Evolutionary conservation across 2,888 invertebrate genomes (phyloP), one percentile per base, ranked within the genome.

Genomic region (Cosmia trapezina): DNA sequence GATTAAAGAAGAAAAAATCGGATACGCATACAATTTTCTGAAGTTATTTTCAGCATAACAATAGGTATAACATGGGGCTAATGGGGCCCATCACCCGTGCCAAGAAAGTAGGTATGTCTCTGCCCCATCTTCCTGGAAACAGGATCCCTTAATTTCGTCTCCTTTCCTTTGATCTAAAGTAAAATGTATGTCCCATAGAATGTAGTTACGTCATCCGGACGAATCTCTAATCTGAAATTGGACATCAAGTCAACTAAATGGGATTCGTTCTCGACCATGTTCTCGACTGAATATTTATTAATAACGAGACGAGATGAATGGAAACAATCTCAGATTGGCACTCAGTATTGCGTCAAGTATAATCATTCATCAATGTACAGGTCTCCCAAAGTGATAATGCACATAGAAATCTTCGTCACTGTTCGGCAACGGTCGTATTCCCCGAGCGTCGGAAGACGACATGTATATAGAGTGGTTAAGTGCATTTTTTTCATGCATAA

Each of bases 171-270:
- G 41, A 57, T 57, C 37, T 51, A 9, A 62, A 14, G 12, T 43
- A 47, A 54, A 14, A 60, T 53, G 0, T 43, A 17, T n/a, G 14
- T 49, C 11, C 43, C 17, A 9, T n/a, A 22, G 22, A 70, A 11
- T 6, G 0, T 28, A 61, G 1, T 5, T 51, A 37, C 4, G 1
- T 33, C 41, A 41, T 41, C 53, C 5, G n/a, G 12, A 54, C 19
- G 19, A 64, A 22, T 53, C 49, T 33, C 19, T 17, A 33, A 47
- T 49, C 53, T 19, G 17, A 72, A 51, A 72, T 54, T 51, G 37
- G 64, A 73, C 28, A 65, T 70, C 67, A 51, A 66, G 22, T 62
- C 53, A 53, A 62, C 49, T 61, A 33, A 59, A 67, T 45, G n/a
- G 56, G 22, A 45, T 66, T 53, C 22, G 28, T 65, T 71, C 37